Evolutionary conservation across 1,140 invertebrate species (phyloP), one percentile per base, ranked within the genome.

Genomic region (Eumeta japonica): DNA sequence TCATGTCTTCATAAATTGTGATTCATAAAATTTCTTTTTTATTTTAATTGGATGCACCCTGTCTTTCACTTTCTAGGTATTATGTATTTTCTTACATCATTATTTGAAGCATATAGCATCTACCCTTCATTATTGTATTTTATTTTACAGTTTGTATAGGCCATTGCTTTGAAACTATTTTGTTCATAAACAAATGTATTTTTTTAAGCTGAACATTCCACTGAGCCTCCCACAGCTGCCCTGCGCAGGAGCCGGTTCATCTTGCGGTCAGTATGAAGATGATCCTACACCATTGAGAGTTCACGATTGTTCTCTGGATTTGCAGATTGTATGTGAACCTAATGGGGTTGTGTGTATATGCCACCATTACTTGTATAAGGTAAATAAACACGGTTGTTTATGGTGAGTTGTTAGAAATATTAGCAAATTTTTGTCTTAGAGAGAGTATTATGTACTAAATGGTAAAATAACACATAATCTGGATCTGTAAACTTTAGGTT

Each of bases 351-450:
- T 90, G 12, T 89, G 87, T 48, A 84, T 92, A 29, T 90, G 88
- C 50, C 88, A 91, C 71, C 87, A 92, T 70, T 92, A 91, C 52
- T 68, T 91, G 1, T 92, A 90, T 57, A 85, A 89, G 62, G 83
- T 84, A 36, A 73, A 24, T 28, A 14, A 14, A 18, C 2, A n/a
- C n/a, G n/a, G n/a, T n/a, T n/a, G n/a, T n/a, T n/a, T n/a, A n/a
- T n/a, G n/a, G n/a, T n/a, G n/a, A n/a, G n/a, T n/a, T n/a, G n/a
- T n/a, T n/a, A n/a, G n/a, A n/a, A n/a, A n/a, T n/a, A n/a, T n/a
- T n/a, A n/a, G n/a, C n/a, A n/a, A n/a, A n/a, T n/a, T n/a, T n/a
- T n/a, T n/a, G n/a, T n/a, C n/a, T n/a, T n/a, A n/a, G n/a, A n/a
- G n/a, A 24, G 20, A n/a, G 20, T 24, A 24, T 24, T 24, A 24